A percentile compares a stretch with the other conserved stretches of the same genome.
These are phyloP conservation scores for Catocala nupta DNA, from an alignment of 2,888 invertebrate genomes.

Conservation along the genomic window DNA sequence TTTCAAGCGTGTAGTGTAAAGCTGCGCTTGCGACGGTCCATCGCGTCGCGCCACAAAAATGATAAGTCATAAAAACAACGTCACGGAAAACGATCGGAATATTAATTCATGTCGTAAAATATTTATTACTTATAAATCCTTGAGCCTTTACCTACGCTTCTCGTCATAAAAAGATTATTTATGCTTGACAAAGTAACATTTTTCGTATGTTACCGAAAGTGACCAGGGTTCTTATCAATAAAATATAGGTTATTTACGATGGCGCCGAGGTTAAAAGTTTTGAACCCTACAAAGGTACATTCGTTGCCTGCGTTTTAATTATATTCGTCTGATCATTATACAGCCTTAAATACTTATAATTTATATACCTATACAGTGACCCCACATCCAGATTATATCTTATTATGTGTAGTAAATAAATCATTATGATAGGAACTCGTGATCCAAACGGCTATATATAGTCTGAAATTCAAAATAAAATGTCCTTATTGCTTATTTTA, in stretches of 20 bases:
- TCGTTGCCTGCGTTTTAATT: conserved; percentile 61
- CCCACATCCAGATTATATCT: conserved; percentile 58
- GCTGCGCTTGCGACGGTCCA: conserved; percentile 69
- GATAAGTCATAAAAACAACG: conserved; percentile 87
- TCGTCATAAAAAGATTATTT: conserved; percentile 88
- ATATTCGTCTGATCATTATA: conserved; percentile 56
- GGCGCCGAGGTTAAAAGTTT: conserved; percentile 73
- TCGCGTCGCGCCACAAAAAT: conserved; percentile 83
- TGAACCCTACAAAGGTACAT: conserved; percentile 57
- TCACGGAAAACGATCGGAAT: conserved; percentile 87
- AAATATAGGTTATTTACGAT: conserved; percentile 82
- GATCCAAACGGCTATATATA: background rate
- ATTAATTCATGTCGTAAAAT: conserved; percentile 87
- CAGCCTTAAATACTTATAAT: conserved; percentile 54
- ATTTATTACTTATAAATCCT: conserved; percentile 87
- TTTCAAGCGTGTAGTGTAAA: conserved; percentile 68
- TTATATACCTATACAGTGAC: conserved; percentile 56
- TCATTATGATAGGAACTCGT: conserved; percentile 8
- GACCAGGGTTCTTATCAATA: conserved; percentile 81
- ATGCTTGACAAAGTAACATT: conserved; percentile 86
- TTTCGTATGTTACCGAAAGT: conserved; percentile 84
- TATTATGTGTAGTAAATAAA: conserved; percentile 50
- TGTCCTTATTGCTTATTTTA: too few species aligned
- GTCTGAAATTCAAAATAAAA: too few species aligned
- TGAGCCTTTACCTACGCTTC: conserved; percentile 87